Evolutionary conservation across 2,113 vertebrate species (phyloP).

Genomic region (Eira barbara): DNA sequence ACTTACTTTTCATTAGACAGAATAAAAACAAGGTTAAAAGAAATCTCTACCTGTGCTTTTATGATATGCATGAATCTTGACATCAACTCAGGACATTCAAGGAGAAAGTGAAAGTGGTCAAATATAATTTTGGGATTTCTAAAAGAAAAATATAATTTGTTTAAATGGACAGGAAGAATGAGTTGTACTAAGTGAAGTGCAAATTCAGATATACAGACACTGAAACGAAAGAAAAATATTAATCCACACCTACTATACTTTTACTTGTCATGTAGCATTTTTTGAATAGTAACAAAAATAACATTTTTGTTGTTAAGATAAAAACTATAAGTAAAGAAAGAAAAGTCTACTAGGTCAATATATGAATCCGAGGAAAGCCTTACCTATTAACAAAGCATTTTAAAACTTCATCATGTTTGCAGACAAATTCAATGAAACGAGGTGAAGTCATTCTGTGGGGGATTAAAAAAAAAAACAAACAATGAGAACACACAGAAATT

Average conservation of each 20-base stretch:
- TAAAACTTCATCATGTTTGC: slow-evolving; percentile 97
- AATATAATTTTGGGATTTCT: slow-evolving; percentile 99
- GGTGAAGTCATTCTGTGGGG: slow-evolving; percentile 94
- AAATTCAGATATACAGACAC: slow-evolving; percentile 6
- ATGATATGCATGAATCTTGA: slow-evolving; percentile 99
- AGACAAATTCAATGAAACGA: slow-evolving; percentile 98
- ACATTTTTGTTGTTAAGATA: neutral
- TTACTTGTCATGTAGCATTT: neutral
- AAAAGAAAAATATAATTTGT: slow-evolving; percentile 63
- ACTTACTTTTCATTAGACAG: slow-evolving; percentile 7
- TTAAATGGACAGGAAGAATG: slow-evolving; percentile 17
- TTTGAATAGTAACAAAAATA: slow-evolving; percentile 10
- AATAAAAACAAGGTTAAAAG: slow-evolving; percentile 35
- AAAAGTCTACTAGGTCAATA: neutral
- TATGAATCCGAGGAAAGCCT: slow-evolving; percentile 53
- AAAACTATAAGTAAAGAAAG: neutral
- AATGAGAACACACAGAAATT: neutral
- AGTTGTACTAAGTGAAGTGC: slow-evolving; percentile 2
- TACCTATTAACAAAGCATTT: slow-evolving; percentile 99
- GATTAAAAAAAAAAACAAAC: neutral
- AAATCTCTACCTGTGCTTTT: slow-evolving; percentile 93
- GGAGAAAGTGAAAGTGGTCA: slow-evolving; percentile 98
- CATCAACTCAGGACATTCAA: slow-evolving; percentile 99
- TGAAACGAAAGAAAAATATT: slow-evolving; percentile 1
- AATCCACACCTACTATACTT: neutral